Evolutionary conservation across 2,888 invertebrate genomes (phyloP).

Genomic region (Boloria euphrosyne): DNA sequence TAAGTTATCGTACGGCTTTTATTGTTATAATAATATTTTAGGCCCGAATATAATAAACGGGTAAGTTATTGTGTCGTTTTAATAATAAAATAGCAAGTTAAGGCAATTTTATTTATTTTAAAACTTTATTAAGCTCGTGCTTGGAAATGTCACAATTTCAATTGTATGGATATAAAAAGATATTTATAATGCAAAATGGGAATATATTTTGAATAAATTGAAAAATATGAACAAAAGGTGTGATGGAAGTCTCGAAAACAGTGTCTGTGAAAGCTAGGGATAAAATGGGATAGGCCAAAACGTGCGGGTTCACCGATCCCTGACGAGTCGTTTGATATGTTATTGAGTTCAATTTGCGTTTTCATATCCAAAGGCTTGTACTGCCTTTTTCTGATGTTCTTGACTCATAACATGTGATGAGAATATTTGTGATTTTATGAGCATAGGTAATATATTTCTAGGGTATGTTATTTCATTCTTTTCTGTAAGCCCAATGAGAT

Average conservation of each 20-base stretch:
- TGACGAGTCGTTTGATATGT: constrained; percentile 69
- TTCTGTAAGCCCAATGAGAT: not conserved
- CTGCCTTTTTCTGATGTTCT: constrained; percentile 32
- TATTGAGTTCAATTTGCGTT: constrained; percentile 70
- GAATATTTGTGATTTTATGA: constrained; percentile 21
- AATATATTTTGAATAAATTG: constrained; percentile 39
- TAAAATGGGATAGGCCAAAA: constrained; percentile 57
- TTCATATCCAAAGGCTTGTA: constrained; percentile 53
- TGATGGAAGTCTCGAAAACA: constrained; percentile 45
- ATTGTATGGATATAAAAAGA: not conserved
- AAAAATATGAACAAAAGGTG: constrained; percentile 43
- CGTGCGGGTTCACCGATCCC: constrained; percentile 50
- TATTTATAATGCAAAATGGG: not conserved
- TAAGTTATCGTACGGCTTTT: constrained; percentile 31
- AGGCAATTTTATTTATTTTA: constrained; percentile 2
- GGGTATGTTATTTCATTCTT: constrained; percentile 3
- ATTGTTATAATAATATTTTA: constrained; percentile 23
- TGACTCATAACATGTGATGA: constrained; percentile 25
- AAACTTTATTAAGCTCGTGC: not conserved
- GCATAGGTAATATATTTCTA: constrained; percentile 1
- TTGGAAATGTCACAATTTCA: not conserved
- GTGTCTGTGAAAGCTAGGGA: constrained; percentile 56
- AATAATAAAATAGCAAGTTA: constrained; percentile 11
- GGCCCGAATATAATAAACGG: constrained; percentile 10
- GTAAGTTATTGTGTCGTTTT: constrained; percentile 17